Base-by-base conservation (phyloP, 2,888 invertebrate genomes). In the Bursaphelenchus okinawaensis region DNA sequence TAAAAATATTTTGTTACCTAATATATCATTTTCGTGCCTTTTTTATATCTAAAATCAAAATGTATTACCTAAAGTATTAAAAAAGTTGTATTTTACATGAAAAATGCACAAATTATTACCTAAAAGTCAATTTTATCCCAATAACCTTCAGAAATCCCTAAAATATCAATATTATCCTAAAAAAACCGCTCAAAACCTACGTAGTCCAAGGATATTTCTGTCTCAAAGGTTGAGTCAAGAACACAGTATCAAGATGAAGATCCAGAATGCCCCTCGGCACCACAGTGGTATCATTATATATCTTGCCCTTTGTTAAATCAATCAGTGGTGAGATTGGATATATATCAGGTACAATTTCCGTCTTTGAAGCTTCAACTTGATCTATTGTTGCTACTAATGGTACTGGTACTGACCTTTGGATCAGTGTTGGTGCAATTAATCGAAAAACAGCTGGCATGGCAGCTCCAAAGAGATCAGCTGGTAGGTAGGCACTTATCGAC, bases 131-230 rank as follows among this genome's bases (percentile, higher is more conserved):
- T 19, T 24, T 1, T 4, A n/a, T 52, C 16, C 16, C 7, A 20
- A 52, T 52, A 7, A 22, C 24, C 12, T 19, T 23, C 23, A 54
- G 26, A 54, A 54, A 12, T 16, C n/a, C n/a, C n/a, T 4, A 20
- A 28, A 68, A 29, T 67, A 60, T 19, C 7, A 28, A 40, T 20
- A 24, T 69, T 69, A 50, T 19, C n/a, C 12, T 6, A 27, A 66
- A 8, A 67, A 68, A 16, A 4, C 8, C n/a, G 16, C 6, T 63
- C 2, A 57, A 22, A 7, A 64, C 71, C 68, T 1, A 77, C 77
- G 66, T 74, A 7, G 81, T 81, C 79, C 77, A 81, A 19, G 81
- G 80, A 65, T 81, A 81, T 62, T 81, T 81, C 66, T 81, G 81
- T 61, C 72, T 68, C 62, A 78, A 78, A 56, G 78, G 78, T 16